A percentile compares a stretch with the other conserved stretches of the same genome.
Evolutionary conservation across 2,797 vertebrate species (phyloP).

Genomic region (Apogon talboti): DNA sequence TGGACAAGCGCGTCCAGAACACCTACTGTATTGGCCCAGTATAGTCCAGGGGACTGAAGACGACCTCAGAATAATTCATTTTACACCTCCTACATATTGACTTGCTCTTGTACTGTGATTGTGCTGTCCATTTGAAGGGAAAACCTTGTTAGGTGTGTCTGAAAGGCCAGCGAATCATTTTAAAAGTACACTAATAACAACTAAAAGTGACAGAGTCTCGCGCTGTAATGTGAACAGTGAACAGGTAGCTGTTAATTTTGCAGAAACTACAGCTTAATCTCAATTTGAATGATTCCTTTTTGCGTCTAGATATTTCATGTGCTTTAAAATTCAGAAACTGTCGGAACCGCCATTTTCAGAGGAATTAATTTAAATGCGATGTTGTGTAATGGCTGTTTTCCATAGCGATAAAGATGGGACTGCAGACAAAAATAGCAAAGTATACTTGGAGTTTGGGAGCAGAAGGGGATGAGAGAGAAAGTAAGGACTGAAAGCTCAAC

Average conservation of each 20-base stretch:
- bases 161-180: conserved; percentile 41
- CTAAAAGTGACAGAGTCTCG: conserved; percentile 40
- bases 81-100: conserved; percentile 50
- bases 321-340: conserved; percentile 15
- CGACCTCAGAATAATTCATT: conserved; percentile 71
- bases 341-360: conserved; percentile 45
- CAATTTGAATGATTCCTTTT: conserved; percentile 12
- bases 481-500: conserved; percentile 67
- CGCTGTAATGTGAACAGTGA: conserved; percentile 2
- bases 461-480: conserved; percentile 45
- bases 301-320: conserved; percentile 1
- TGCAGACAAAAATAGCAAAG: conserved; percentile 63
- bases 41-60: conserved; percentile 45
- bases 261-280: conserved; percentile 26
- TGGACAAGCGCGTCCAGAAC: conserved; percentile 54
- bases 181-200: conserved; percentile 40
- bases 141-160: conserved; percentile 54
- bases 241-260: background rate
- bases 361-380: conserved; percentile 54
- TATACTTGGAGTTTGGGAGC: conserved; percentile 47
- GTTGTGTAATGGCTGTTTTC: conserved; percentile 58
- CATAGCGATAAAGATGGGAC: conserved; percentile 58
- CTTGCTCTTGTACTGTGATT: conserved; percentile 39
- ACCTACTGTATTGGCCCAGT: conserved; percentile 62
- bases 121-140: conserved; percentile 42